Conservation (phyloP, 2,797 vertebrate genomes). For the Alfaro cultratus region DNA sequence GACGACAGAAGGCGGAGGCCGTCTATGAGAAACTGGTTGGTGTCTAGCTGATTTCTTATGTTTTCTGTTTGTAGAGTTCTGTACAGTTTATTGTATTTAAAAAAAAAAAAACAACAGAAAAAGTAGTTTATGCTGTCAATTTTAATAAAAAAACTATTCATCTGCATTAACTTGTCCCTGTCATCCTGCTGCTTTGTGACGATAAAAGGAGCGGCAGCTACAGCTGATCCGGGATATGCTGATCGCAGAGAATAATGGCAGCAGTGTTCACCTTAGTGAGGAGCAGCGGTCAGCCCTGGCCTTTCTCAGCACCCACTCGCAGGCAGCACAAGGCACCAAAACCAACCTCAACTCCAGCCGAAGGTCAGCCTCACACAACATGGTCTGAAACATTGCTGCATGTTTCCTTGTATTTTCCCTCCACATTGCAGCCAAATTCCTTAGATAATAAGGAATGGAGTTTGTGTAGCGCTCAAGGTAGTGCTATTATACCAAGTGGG, state of each 20-base stretch:
- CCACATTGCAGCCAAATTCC: not conserved
- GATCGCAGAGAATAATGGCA: conserved; percentile 86
- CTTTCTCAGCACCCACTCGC: conserved; percentile 90
- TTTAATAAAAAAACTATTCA: not conserved
- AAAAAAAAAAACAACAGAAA: not conserved
- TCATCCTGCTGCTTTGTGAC: conserved; percentile 6
- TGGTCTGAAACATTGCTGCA: not conserved
- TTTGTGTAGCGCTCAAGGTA: not conserved
- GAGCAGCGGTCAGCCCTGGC: conserved; percentile 92
- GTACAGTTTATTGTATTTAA: not conserved
- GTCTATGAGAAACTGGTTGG: conserved; percentile 91
- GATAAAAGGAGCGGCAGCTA: conserved; percentile 88
- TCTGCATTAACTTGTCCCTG: not conserved
- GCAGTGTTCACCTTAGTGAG: conserved; percentile 90
- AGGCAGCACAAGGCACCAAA: conserved; percentile 69
- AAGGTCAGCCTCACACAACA: conserved; percentile 77
- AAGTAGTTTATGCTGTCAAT: not conserved
- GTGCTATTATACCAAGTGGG: not conserved
- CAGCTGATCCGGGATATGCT: conserved; percentile 93
- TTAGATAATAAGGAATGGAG: not conserved
- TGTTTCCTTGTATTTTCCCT: not conserved
- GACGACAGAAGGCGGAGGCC: conserved; percentile 89
- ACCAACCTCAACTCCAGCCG: conserved; percentile 82
- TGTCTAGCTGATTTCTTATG: conserved; percentile 9
- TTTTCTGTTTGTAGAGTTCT: not conserved